phyloP scores from a whole-genome alignment of 2,797 vertebrate species.

The Sarcoramphus papa region DNA sequence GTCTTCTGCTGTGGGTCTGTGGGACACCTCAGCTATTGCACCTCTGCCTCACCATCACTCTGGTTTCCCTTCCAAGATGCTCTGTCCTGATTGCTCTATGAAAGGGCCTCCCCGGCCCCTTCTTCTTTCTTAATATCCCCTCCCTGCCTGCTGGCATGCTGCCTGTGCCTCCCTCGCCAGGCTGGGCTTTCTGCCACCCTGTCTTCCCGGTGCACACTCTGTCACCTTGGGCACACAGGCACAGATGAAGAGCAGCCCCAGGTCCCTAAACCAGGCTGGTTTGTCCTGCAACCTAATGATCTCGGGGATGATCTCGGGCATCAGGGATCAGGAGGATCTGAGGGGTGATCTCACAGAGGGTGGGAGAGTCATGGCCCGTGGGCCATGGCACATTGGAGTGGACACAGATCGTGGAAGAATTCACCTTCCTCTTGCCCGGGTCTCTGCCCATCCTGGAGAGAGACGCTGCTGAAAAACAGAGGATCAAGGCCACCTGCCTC shows the following conservation, averaged over 20 bases:
- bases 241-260: neutral
- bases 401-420: neutral
- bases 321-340: neutral
- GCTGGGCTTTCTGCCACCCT: neutral
- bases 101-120: neutral
- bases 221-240: accelerated
- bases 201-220: neutral
- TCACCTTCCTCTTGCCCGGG: neutral
- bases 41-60: neutral
- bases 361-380: neutral
- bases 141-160: neutral
- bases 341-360: neutral
- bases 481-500: neutral
- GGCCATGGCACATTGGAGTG: neutral
- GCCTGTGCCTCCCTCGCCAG: neutral
- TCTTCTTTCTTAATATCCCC: neutral
- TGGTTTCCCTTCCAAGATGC: neutral
- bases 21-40: neutral
- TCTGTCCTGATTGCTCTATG: neutral
- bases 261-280: neutral
- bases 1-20: neutral
- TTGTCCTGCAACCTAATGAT: neutral
- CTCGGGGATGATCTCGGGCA: neutral
- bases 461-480: neutral
- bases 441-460: neutral